Base-by-base conservation (phyloP, 2,797 vertebrate species). In the Nannoperca obscura region DNA sequence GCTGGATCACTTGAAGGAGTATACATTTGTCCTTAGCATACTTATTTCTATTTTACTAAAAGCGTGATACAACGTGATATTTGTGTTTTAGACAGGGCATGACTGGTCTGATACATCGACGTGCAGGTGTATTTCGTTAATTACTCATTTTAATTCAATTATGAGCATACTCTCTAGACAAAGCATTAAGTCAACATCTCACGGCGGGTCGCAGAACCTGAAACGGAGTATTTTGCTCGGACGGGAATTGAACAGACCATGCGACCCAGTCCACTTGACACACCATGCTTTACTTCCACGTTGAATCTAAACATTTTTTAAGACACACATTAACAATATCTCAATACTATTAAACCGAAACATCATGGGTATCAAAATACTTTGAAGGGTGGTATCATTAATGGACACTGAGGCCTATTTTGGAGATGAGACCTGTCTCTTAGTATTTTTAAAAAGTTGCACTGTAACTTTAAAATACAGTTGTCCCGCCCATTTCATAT, bases 391-490 rank as follows among this genome's bases (percentile, higher is more conserved):
- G 46, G 22, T 66, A 11, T 78, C 14, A 89, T 80, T 85, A 53
- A 70, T 53, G 30, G 52, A 83, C 46, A 69, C 34, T 74, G 88
- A 79, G 95, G 95, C 95, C 95, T 96, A 76, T 79, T 84, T 88
- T 69, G 59, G 77, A 83, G 76, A 77, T 17, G 38, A 91, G 92
- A 93, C 95, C 95, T 93, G 88, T 24, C 84, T 94, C 87, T 85
- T 75, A 93, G 93, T 94, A 82, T 71, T 89, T 83, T 74, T 65
- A 84, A 89, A 92, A 86, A 86, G 85, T 84, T 84, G 86, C 52
- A 91, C 94, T 94, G 89, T 93, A 75, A 75, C 93, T 95, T 95
- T 96, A 95, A 96, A 94, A 81, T 2, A 46, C 22, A 0, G 1
- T 32, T 14, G 22, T 58, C 83, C 93, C 93, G 89, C 95, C 95